Evolutionary conservation across 2,113 vertebrate species (phyloP), one percentile per base, ranked within the genome.

Genomic region (Tonatia bakeri): DNA sequence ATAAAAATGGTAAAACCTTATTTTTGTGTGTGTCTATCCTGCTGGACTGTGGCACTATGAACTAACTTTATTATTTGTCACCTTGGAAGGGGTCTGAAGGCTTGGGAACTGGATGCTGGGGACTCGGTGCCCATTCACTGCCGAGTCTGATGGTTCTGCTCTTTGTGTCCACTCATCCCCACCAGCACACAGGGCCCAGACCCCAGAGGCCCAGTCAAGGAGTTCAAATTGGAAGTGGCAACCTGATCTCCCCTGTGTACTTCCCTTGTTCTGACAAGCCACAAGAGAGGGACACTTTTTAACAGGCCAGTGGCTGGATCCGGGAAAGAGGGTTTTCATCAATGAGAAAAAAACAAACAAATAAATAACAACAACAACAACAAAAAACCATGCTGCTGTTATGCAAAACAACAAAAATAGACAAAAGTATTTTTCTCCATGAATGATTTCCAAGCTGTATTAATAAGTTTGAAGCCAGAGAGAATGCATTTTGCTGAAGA

Each of bases 251-350:
- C 6, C 28, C 19, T 33, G 1, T 20, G 26, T 47, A 45, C 26
- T 96, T 73, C 45, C 64, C 88, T 95, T 28, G 45, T 76, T 92
- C 80, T 87, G 73, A 91, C 69, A 94, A 75, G n/a, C 17, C 65
- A 67, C 38, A 82, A 73, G 40, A 33, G 89, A 95, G 56, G n/a
- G 61, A 45, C 69, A n/a, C 26, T 31, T 91, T 82, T 67, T 54
- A 87, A 69, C 20, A 97, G 13, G 69, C 75, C 31, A 59, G 26
- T 67, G 11, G 20, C 70, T 84, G 40, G 4, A 20, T 59, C 52
- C 26, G 88, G 33, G 59, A 87, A 26, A 82, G 36, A 84, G 43
- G 20, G 33, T 92, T 92, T 82, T 86, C 45, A 89, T 93, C 64
- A 95, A 3, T 43, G 43, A 95, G 12, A 13, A 13, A 19, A 28